Percentiles rank a stretch among this genome's conserved stretches.
phyloP scores from a whole-genome alignment of 1,140 invertebrate species.

The Zaprionus inermis region DNA sequence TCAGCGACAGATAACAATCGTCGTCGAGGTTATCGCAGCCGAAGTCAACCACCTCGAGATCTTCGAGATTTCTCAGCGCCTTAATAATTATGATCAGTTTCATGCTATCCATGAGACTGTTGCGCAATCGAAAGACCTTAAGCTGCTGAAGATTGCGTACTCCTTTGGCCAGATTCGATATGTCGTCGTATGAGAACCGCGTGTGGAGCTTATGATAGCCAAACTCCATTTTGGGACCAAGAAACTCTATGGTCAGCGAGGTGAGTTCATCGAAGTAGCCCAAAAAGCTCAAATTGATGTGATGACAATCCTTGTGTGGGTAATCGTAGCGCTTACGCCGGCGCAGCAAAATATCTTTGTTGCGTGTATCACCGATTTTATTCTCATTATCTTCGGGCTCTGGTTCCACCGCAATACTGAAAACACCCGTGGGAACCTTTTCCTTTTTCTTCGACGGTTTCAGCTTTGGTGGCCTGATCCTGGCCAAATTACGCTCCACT shows the following conservation, averaged over 20 bases:
- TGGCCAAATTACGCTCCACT: background rate
- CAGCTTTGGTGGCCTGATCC: slow-evolving; percentile 11
- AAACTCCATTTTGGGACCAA: slow-evolving; percentile 48
- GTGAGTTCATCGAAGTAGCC: slow-evolving; percentile 57
- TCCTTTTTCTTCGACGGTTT: slow-evolving; percentile 22
- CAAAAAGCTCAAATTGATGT: slow-evolving; percentile 68
- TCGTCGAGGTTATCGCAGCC: slow-evolving; percentile 65
- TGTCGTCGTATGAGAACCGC: slow-evolving; percentile 67
- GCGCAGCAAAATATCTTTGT: slow-evolving; percentile 44
- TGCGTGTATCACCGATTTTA: slow-evolving; percentile 54
- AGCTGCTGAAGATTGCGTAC: slow-evolving; percentile 45
- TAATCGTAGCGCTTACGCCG: slow-evolving; percentile 44
- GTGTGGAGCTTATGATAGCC: slow-evolving; percentile 62
- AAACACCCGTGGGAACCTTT: slow-evolving; percentile 27
- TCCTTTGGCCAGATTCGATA: slow-evolving; percentile 51
- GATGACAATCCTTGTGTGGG: slow-evolving; percentile 61
- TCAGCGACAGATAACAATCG: slow-evolving; percentile 47
- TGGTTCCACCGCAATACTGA: slow-evolving; percentile 52
- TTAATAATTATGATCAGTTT: slow-evolving; percentile 54
- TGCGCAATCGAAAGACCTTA: slow-evolving; percentile 66
- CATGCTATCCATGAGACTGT: slow-evolving; percentile 56
- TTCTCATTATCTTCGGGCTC: slow-evolving; percentile 58
- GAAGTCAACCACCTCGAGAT: slow-evolving; percentile 63
- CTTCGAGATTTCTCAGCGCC: slow-evolving; percentile 29
- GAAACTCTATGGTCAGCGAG: slow-evolving; percentile 62